A percentile compares a stretch with the other conserved stretches of the same genome.
Conservation (phyloP, 2,113 vertebrate species). For the zebrafish (Danio rerio) region DNA sequence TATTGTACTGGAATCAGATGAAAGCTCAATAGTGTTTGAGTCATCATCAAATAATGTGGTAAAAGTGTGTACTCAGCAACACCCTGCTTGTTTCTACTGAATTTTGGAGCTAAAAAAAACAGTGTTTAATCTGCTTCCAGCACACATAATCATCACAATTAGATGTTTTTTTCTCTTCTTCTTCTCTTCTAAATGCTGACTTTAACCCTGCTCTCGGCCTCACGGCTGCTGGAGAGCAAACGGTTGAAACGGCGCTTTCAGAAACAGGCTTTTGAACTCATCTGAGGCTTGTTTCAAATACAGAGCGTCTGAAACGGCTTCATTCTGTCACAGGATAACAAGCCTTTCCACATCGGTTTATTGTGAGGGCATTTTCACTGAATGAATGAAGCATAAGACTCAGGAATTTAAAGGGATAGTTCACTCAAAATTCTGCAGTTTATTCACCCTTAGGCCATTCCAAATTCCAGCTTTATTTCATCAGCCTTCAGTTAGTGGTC, state of each 20-base stretch:
- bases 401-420: background rate
- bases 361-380: background rate
- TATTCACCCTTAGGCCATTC: background rate
- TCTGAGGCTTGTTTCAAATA: conserved; percentile 58
- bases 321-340: conserved; percentile 36
- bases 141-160: conserved; percentile 63
- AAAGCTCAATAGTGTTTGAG: conserved; percentile 33
- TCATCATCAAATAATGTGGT: conserved; percentile 52
- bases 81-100: conserved; percentile 42
- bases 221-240: conserved; percentile 53
- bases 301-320: conserved; percentile 51
- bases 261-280: conserved; percentile 59
- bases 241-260: conserved; percentile 41
- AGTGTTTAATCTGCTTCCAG: conserved; percentile 62
- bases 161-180: conserved; percentile 43
- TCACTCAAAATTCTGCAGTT: background rate
- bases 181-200: conserved; percentile 50
- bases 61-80: conserved; percentile 50
- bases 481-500: no score
- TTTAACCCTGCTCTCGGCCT: conserved; percentile 49
- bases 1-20: conserved; percentile 52
- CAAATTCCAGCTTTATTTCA: background rate
- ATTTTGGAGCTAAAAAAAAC: conserved; percentile 49
- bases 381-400: background rate
- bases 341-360: background rate